phyloP scores from a whole-genome alignment of 1,140 invertebrate species.

The Drosophila nannoptera region DNA sequence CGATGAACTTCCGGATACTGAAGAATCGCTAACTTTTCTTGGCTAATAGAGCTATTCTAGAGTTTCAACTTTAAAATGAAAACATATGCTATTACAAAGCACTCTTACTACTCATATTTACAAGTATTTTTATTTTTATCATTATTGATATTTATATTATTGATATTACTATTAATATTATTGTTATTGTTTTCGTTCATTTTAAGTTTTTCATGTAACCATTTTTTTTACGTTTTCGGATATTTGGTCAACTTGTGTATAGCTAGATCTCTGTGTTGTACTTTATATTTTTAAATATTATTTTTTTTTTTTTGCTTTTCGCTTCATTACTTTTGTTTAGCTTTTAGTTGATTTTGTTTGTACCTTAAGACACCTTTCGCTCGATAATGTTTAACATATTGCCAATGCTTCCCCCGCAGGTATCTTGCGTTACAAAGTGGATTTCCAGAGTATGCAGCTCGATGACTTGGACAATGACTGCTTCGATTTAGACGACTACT shows the following conservation, averaged over 20 bases:
- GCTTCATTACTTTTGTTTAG: conserved; percentile 12
- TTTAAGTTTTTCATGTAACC: too few relatives aligned
- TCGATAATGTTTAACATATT: conserved; percentile 17
- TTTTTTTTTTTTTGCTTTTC: conserved; percentile 10
- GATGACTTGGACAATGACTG: conserved; percentile 91
- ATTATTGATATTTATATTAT: too few relatives aligned
- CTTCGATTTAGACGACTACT: conserved; percentile 96
- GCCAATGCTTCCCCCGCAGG: conserved; percentile 31
- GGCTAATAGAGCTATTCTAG: too few relatives aligned
- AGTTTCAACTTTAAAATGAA: too few relatives aligned
- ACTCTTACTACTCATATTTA: too few relatives aligned
- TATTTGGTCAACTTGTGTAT: not conserved
- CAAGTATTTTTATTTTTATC: too few relatives aligned
- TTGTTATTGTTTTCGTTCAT: too few relatives aligned
- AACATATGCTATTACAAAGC: too few relatives aligned
- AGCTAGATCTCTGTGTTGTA: conserved; percentile 13
- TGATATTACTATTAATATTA: too few relatives aligned
- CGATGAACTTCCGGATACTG: too few relatives aligned
- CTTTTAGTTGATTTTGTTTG: conserved; percentile 9
- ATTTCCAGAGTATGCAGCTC: conserved; percentile 97
- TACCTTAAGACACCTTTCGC: not conserved
- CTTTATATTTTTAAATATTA: not conserved
- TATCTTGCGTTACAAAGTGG: conserved; percentile 98
- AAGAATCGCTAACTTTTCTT: too few relatives aligned
- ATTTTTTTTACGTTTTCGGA: too few relatives aligned